Conservation (phyloP, 2,888 invertebrate species). For the Nebria brevicollis region DNA sequence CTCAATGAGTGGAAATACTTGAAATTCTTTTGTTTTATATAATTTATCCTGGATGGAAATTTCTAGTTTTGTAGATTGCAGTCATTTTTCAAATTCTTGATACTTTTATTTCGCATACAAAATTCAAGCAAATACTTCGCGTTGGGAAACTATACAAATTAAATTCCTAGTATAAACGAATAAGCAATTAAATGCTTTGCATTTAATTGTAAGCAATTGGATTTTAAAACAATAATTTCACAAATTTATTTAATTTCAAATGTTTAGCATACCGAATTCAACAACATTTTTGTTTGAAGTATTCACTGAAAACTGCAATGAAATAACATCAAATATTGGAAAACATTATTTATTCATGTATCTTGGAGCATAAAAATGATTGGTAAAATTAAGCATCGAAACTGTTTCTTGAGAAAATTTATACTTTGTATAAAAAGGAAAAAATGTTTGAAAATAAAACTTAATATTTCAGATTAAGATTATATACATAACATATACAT, state of each 20-base stretch:
- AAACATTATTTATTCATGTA: no score
- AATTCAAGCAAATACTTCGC: not conserved
- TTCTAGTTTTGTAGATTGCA: slow-evolving; percentile 4
- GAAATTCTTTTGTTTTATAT: slow-evolving; percentile 18
- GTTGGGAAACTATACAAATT: slow-evolving; percentile 17
- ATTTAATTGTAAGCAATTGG: not conserved
- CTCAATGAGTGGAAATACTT: not conserved
- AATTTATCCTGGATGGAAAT: slow-evolving; percentile 3
- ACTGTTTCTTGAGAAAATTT: no score
- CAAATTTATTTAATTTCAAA: not conserved
- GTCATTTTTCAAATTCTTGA: slow-evolving; percentile 14
- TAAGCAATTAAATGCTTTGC: slow-evolving; percentile 4
- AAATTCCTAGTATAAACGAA: slow-evolving; percentile 7
- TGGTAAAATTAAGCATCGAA: no score
- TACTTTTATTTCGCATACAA: slow-evolving; percentile 4
- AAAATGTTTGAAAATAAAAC: no score
- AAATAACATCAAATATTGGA: no score
- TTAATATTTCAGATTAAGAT: no score
- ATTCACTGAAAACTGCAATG: no score
- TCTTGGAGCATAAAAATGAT: no score
- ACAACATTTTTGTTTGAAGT: not conserved
- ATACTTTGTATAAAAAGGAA: no score
- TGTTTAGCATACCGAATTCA: not conserved
- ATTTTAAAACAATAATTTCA: not conserved
- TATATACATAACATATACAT: no score